These are phyloP conservation scores for Aurelia sp. DNA, from an alignment of 30 jellyfish, hydroid and myxozoan species.

Conservation along the genomic window DNA sequence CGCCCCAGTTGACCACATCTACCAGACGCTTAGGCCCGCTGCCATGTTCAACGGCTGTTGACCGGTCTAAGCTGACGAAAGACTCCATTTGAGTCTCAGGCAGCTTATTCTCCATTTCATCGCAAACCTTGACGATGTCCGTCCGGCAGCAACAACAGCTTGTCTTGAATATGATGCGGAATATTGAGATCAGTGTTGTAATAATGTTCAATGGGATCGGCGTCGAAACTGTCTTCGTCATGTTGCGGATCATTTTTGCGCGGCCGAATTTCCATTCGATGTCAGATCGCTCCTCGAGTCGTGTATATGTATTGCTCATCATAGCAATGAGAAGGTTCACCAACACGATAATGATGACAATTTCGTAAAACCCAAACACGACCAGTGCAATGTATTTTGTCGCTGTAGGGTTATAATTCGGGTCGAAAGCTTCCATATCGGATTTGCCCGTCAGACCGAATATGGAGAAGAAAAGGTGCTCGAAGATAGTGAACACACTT, in stretches of 20 bases:
- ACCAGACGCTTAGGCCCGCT: conserved; percentile 71
- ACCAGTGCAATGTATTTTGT: conserved; percentile 83
- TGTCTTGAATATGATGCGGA: conserved; percentile 65
- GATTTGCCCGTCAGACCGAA: conserved; percentile 82
- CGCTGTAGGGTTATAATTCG: conserved; percentile 81
- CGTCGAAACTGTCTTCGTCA: conserved; percentile 91
- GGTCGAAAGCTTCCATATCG: conserved; percentile 50
- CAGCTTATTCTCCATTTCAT: conserved; percentile 71
- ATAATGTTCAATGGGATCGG: conserved; percentile 94
- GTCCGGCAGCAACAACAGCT: conserved; percentile 91
- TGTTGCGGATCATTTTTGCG: conserved; percentile 89
- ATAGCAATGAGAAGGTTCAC: conserved; percentile 96
- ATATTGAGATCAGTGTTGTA: conserved; percentile 61
- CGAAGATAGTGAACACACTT: conserved; percentile 64
- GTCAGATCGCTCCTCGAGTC: conserved; percentile 92
- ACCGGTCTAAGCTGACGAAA: conserved; percentile 69
- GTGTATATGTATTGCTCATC: conserved; percentile 98
- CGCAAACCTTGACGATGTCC: conserved; percentile 65
- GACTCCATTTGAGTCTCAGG: conserved; percentile 83
- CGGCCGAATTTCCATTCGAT: conserved; percentile 99
- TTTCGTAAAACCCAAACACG: conserved; percentile 82
- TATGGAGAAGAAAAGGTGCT: conserved; percentile 83
- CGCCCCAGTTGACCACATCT: conserved; percentile 85
- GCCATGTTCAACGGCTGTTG: conserved; percentile 70
- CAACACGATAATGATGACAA: conserved; percentile 84